Conservation (phyloP, 2,797 vertebrate genomes). For the Naso thynnoides region DNA sequence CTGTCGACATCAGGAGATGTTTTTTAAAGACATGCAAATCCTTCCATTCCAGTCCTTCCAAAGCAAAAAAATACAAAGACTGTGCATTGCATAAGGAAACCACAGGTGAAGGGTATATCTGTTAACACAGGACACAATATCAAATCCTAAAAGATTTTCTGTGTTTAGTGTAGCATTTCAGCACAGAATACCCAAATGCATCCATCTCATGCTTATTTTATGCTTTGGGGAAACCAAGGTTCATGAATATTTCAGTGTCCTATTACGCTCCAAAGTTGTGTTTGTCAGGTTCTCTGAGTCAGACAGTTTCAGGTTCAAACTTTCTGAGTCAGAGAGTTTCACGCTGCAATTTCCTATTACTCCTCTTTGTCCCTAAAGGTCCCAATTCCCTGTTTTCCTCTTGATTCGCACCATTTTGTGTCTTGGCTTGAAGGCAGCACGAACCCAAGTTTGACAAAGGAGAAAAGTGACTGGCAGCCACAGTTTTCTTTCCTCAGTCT, state of each 20-base stretch:
- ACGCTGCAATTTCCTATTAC: slow-evolving; percentile 49
- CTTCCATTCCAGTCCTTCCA: not conserved
- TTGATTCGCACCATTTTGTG: slow-evolving; percentile 60
- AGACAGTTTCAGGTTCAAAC: slow-evolving; percentile 62
- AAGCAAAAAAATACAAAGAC: slow-evolving; percentile 9
- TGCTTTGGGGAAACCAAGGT: slow-evolving; percentile 56
- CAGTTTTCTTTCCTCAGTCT: slow-evolving; percentile 20
- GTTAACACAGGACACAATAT: slow-evolving; percentile 36
- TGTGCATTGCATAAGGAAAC: not conserved
- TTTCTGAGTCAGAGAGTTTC: slow-evolving; percentile 60
- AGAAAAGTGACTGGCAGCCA: slow-evolving; percentile 48
- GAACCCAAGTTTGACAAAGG: slow-evolving; percentile 55
- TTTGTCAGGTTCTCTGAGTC: slow-evolving; percentile 67
- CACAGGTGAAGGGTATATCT: slow-evolving; percentile 9
- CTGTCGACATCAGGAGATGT: not conserved
- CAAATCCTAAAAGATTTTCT: slow-evolving; percentile 44
- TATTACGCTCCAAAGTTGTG: slow-evolving; percentile 63
- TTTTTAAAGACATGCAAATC: slow-evolving; percentile 19
- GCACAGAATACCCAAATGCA: slow-evolving; percentile 59
- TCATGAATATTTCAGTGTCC: slow-evolving; percentile 76
- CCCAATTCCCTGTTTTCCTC: slow-evolving; percentile 51
- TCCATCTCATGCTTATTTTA: slow-evolving; percentile 63
- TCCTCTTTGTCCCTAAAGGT: slow-evolving; percentile 60
- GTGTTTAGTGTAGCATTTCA: slow-evolving; percentile 61
- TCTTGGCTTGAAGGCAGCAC: slow-evolving; percentile 55